These are phyloP conservation scores for Aleiodes testaceus DNA, from an alignment of 2,888 invertebrate species.

Conservation along the genomic window DNA sequence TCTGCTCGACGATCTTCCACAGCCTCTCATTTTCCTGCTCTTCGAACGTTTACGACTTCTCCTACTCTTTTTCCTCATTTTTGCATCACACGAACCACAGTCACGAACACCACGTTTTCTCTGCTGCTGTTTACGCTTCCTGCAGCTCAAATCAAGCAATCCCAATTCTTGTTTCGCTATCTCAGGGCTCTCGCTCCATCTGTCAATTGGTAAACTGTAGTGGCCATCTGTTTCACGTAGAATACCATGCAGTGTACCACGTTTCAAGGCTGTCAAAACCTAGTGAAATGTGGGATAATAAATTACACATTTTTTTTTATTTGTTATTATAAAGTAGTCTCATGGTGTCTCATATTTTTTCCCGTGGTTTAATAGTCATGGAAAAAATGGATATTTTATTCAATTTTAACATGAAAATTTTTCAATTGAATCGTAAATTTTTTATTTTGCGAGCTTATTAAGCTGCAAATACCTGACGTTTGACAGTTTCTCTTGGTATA, in stretches of 20 bases:
- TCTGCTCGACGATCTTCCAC: background rate
- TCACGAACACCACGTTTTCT: constrained; percentile 28
- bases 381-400: no score
- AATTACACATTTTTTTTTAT: constrained; percentile 2
- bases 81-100: background rate
- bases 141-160: constrained; percentile 54
- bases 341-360: background rate
- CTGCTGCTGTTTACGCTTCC: constrained; percentile 45
- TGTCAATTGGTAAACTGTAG: constrained; percentile 56
- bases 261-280: constrained; percentile 59
- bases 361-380: no score
- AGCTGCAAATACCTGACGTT: constrained; percentile 57
- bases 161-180: constrained; percentile 59
- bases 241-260: constrained; percentile 60
- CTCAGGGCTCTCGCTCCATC: constrained; percentile 52
- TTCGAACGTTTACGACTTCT: constrained; percentile 8
- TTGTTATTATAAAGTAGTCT: background rate
- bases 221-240: constrained; percentile 53
- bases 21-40: background rate
- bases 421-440: no score
- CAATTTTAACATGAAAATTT: no score
- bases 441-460: background rate
- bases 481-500: constrained; percentile 51
- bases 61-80: constrained; percentile 10
- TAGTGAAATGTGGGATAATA: constrained; percentile 37